Percentiles rank a stretch among this genome's conserved stretches.
phyloP scores from a whole-genome alignment of 1,140 invertebrate genomes.

The Formica exsecta region DNA sequence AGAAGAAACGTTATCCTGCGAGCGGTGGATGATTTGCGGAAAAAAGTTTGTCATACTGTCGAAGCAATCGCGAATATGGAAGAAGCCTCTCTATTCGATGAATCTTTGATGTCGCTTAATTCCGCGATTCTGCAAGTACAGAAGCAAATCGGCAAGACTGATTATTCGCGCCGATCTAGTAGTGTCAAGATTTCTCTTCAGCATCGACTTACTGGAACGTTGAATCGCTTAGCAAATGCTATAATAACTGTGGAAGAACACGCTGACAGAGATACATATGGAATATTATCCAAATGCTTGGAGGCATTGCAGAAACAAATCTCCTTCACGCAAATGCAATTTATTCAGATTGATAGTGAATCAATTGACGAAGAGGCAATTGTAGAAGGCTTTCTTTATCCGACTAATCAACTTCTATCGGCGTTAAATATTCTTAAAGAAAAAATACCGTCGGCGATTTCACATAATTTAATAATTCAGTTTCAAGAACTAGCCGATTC shows the following conservation, averaged over 20 bases:
- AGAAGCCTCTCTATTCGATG: conserved; percentile 38
- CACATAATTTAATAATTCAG: conserved; percentile 50
- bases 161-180: conserved; percentile 73
- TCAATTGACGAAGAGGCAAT: conserved; percentile 81
- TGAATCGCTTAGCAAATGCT: conserved; percentile 73
- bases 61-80: conserved; percentile 52
- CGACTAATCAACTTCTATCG: conserved; percentile 78
- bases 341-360: conserved; percentile 74
- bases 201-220: conserved; percentile 69
- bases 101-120: conserved; percentile 62
- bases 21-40: conserved; percentile 74
- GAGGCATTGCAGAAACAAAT: conserved; percentile 82
- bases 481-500: conserved; percentile 74
- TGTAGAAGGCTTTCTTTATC: conserved; percentile 83
- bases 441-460: conserved; percentile 34
- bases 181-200: conserved; percentile 69
- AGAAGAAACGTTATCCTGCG: conserved; percentile 77
- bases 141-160: conserved; percentile 75
- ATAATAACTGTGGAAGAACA: conserved; percentile 75
- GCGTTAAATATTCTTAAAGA: conserved; percentile 76
- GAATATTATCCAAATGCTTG: conserved; percentile 76
- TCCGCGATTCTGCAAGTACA: conserved; percentile 71
- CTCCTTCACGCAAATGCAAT: conserved; percentile 75
- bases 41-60: conserved; percentile 42
- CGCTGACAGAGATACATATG: conserved; percentile 67